Conservation (phyloP, 2,113 vertebrate genomes). For the Scomber scombrus region DNA sequence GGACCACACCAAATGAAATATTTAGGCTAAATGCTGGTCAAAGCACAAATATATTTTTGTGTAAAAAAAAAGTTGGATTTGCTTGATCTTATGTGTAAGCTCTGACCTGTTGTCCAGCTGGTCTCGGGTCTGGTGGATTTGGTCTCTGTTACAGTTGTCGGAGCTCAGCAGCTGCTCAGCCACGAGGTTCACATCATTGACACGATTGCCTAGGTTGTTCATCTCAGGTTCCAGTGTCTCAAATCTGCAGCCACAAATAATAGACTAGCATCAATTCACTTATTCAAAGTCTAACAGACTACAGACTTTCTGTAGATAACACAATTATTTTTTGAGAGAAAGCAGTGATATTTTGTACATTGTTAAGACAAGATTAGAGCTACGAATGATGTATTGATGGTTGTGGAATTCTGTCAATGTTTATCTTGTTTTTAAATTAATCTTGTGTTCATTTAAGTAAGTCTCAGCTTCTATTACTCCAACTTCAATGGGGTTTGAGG, state of each 20-base stretch:
- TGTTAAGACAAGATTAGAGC: not conserved
- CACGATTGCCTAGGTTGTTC: constrained; percentile 89
- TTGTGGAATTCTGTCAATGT: too few species aligned
- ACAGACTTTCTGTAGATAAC: not conserved
- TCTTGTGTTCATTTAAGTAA: not conserved
- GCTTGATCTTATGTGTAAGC: not conserved
- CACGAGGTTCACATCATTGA: constrained; percentile 89
- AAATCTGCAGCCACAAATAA: constrained; percentile 84
- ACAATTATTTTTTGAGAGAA: not conserved
- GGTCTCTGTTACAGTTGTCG: constrained; percentile 88
- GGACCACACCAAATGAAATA: not conserved
- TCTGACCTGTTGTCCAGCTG: constrained; percentile 87
- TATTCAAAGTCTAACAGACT: not conserved
- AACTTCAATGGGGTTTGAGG: not conserved
- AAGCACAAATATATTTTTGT: not conserved
- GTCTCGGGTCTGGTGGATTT: constrained; percentile 88
- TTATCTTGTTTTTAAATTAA: too few species aligned
- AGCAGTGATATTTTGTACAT: not conserved
- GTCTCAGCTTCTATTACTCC: not conserved
- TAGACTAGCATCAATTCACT: constrained; percentile 7
- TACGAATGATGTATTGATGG: not conserved
- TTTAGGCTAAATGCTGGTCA: not conserved
- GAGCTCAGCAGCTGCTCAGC: constrained; percentile 88
- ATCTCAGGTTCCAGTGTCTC: constrained; percentile 97
- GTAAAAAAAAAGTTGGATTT: not conserved